A percentile compares a stretch with the other conserved stretches of the same genome.
Evolutionary conservation across 2,797 vertebrate species (phyloP).

Genomic region (Phrynocephalus forsythii): DNA sequence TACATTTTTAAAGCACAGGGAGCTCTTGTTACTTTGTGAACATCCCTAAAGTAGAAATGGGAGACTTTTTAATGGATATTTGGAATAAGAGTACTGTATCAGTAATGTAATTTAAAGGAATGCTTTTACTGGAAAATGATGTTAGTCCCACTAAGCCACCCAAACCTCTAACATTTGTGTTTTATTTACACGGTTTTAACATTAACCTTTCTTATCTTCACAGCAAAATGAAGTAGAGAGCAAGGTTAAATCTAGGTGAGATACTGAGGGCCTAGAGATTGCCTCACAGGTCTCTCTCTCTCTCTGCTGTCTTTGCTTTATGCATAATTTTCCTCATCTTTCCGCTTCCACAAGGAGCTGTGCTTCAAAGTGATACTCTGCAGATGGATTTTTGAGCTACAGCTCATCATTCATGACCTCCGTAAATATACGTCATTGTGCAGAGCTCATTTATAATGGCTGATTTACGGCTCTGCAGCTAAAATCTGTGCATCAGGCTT

Average conservation of each 20-base stretch:
- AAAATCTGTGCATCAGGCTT: slow-evolving; percentile 70
- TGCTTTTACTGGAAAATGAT: slow-evolving; percentile 11
- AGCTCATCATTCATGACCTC: slow-evolving; percentile 61
- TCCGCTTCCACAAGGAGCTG: slow-evolving; percentile 18
- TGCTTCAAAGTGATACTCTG: slow-evolving; percentile 31
- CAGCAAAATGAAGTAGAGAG: slow-evolving; percentile 4
- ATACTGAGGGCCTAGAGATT: background rate
- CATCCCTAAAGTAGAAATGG: background rate
- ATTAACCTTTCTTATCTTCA: background rate
- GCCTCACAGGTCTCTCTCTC: background rate
- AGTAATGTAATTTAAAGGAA: slow-evolving; percentile 18
- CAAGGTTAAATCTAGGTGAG: background rate
- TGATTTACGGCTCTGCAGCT: slow-evolving; percentile 68
- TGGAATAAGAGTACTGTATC: background rate
- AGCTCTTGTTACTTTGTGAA: background rate
- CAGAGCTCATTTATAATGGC: slow-evolving; percentile 66
- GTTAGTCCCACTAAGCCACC: background rate
- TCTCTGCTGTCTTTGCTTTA: slow-evolving; percentile 1
- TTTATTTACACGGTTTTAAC: slow-evolving; percentile 1
- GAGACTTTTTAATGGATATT: background rate
- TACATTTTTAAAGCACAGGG: background rate
- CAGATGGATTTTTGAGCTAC: slow-evolving; percentile 59
- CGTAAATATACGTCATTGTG: slow-evolving; percentile 61
- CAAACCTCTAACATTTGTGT: background rate
- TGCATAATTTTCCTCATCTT: background rate